Evolutionary conservation across 2,888 invertebrate species (phyloP).

Genomic region (Tetranychus piercei): DNA sequence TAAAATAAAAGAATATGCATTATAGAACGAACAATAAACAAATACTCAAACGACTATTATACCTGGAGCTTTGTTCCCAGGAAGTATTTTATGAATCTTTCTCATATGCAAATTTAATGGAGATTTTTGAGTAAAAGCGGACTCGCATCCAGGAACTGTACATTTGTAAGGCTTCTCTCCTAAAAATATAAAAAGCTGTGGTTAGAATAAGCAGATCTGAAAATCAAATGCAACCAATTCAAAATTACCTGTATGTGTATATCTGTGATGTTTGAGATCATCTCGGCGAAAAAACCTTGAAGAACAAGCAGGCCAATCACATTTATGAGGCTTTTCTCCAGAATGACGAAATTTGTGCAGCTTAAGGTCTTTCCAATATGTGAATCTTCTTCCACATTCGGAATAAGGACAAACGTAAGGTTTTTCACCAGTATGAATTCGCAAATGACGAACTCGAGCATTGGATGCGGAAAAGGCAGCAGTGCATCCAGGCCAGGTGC

Average conservation of each 20-base stretch:
- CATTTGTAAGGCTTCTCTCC: conserved; percentile 9
- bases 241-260: background rate
- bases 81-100: conserved; percentile 6
- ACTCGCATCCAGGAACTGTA: conserved; percentile 1
- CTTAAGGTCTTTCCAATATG: conserved; percentile 8
- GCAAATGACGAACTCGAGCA: conserved; percentile 7
- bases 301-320: background rate
- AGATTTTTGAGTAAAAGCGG: conserved; percentile 8
- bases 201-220: background rate
- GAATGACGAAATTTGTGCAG: conserved; percentile 7
- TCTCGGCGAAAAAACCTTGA: conserved; percentile 8
- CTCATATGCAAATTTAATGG: conserved; percentile 11
- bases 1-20: background rate
- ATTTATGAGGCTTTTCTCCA: conserved; percentile 10
- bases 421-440: conserved; percentile 8
- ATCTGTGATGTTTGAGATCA: conserved; percentile 10
- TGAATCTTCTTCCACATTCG: conserved; percentile 8
- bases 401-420: conserved; percentile 1
- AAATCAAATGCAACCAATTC: background rate
- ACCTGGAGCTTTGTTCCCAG: background rate
- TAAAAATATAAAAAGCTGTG: background rate
- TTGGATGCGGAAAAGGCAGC: conserved; percentile 5
- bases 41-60: background rate
- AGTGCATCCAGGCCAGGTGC: conserved; percentile 6
- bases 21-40: background rate